Evolutionary conservation across 2,888 invertebrate genomes (phyloP), one percentile per base, ranked within the genome.

Genomic region (Pachydiplax longipennis): DNA sequence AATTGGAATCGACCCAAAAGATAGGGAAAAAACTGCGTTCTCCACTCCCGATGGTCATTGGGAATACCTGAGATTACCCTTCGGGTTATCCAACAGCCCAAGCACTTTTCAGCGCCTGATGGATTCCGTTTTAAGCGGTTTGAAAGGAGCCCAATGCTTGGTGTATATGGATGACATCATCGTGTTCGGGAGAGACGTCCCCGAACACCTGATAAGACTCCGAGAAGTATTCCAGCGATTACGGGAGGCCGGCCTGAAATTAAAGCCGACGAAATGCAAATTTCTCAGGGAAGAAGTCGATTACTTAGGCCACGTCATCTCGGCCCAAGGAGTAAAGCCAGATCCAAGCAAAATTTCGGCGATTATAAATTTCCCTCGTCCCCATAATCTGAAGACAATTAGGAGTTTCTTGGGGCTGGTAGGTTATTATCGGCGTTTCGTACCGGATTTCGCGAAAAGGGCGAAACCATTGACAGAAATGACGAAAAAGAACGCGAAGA

Each of bases 221-320:
- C 37, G 37, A 37, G 37, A 37, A 5, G 37, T 37, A 5, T 37
- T 37, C 5, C 37, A 37, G 37, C 37, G 37, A 37, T 5, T 37
- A 2, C 37, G 91, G 15, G 65, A 91, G 0, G 92, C 92, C 6
- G 92, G 92, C n/a, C 83, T 93, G 6, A 92, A 92, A 0, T 81
- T 94, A 0, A 92, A 92, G 18, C 31, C 82, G 13, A 92, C 92
- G 0, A 93, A 93, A 35, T 58, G 53, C 6, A 25, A 90, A 0
- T 61, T 90, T n/a, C 10, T 65, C 2, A 4, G 18, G 0, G 90
- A 91, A 5, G 80, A 92, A 65, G 61, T 94, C 1, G 92, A 92
- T 65, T 93, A 93, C 91, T 91, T 94, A 3, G 93, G 93, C 2
- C 93, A 93, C 90, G 65, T 93, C 0, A 93, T 94, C 0, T 92